Conservation (phyloP, 2,797 vertebrate genomes). For the Notoglanidium macrostoma region DNA sequence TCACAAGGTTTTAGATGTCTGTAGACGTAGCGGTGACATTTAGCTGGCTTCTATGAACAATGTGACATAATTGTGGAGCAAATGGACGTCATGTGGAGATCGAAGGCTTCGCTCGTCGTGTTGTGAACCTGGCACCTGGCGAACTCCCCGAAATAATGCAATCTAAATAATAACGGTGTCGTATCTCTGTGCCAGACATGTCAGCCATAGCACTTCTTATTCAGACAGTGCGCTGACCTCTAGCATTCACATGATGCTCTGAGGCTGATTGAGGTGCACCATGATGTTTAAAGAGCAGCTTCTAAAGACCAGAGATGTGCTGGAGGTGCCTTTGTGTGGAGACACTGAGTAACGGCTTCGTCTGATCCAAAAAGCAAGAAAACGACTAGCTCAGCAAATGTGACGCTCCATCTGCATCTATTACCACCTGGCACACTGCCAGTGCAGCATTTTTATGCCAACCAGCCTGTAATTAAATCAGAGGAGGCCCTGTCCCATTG, state of each 20-base stretch:
- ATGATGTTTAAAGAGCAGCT: slow-evolving; percentile 20
- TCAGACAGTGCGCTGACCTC: not conserved
- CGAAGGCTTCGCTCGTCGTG: not conserved
- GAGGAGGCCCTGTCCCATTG: slow-evolving; percentile 42
- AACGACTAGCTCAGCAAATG: slow-evolving; percentile 54
- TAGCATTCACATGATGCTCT: not conserved
- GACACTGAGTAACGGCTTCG: slow-evolving; percentile 44
- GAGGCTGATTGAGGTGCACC: not conserved
- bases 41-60: not conserved
- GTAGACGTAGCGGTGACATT: not conserved
- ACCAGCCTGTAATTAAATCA: slow-evolving; percentile 62
- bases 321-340: slow-evolving; percentile 58
- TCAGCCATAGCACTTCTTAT: not conserved
- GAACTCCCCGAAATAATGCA: too few relatives aligned
- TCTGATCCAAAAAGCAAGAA: slow-evolving; percentile 46
- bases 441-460: slow-evolving; percentile 62
- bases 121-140: not conserved
- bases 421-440: slow-evolving; percentile 68
- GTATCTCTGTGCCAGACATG: not conserved
- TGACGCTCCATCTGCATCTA: slow-evolving; percentile 63
- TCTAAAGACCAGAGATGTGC: not conserved
- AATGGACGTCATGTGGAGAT: not conserved
- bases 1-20: not conserved
- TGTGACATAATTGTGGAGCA: too few relatives aligned
- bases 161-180: not conserved